A percentile compares a stretch with the other conserved stretches of the same genome.
These are phyloP conservation scores for Plagodis dolabraria DNA, from an alignment of 2,888 invertebrate species.

Conservation along the genomic window DNA sequence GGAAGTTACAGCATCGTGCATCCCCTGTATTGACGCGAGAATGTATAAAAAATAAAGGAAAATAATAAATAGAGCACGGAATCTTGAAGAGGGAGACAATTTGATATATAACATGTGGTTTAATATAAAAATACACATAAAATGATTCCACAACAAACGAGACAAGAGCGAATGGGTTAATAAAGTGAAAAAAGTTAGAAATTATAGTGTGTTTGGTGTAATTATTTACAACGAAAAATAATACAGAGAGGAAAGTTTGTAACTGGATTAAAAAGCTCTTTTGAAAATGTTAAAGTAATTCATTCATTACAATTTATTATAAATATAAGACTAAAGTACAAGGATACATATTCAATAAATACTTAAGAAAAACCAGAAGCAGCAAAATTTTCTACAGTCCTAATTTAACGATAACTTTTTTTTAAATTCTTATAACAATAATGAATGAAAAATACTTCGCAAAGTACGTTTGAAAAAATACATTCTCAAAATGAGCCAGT, in stretches of 20 bases:
- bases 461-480: no score
- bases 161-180: slow-evolving; percentile 73
- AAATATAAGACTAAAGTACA: no score
- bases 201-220: slow-evolving; percentile 64
- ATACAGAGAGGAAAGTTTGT: slow-evolving; percentile 28
- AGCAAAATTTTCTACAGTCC: neutral
- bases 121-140: slow-evolving; percentile 59
- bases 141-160: slow-evolving; percentile 59
- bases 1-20: slow-evolving; percentile 82
- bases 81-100: slow-evolving; percentile 81
- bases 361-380: neutral
- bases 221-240: slow-evolving; percentile 38
- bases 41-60: slow-evolving; percentile 59
- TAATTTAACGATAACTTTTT: no score
- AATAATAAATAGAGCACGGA: slow-evolving; percentile 73
- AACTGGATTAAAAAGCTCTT: slow-evolving; percentile 46
- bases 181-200: slow-evolving; percentile 65
- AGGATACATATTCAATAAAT: no score
- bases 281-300: slow-evolving; percentile 46
- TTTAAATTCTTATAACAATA: no score
- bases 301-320: slow-evolving; percentile 1
- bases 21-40: slow-evolving; percentile 82
- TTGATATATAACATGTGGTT: slow-evolving; percentile 56
- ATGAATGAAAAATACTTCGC: neutral
- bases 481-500: slow-evolving; percentile 32